Conservation (phyloP, 2,113 vertebrate species). For the Oceanodroma tethys region DNA sequence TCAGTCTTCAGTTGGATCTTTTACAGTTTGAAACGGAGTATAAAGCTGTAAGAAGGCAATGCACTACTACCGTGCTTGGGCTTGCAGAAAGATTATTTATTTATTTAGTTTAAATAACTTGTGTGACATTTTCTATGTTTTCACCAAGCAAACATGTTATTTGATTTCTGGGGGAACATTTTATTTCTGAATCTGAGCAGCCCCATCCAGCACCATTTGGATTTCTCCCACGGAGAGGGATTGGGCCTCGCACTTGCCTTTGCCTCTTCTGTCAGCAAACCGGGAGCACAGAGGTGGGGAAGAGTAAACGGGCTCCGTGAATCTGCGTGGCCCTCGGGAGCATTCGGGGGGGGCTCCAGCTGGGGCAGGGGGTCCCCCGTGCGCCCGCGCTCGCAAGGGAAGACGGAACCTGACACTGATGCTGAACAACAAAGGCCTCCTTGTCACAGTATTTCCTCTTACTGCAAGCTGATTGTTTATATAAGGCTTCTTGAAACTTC, state of each 20-base stretch:
- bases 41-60: background rate
- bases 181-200: background rate
- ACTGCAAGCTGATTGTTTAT: background rate
- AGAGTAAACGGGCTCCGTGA: accelerated
- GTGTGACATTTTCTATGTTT: background rate
- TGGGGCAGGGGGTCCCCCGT: no score
- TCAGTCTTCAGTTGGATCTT: background rate
- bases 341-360: background rate
- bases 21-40: background rate
- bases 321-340: accelerated
- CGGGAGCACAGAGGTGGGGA: background rate
- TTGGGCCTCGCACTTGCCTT: background rate
- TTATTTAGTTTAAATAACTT: background rate
- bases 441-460: background rate
- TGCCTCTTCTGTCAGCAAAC: background rate
- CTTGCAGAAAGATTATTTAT: background rate
- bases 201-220: accelerated
- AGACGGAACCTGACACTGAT: background rate
- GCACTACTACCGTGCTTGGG: background rate
- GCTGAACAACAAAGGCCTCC: background rate
- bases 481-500: background rate
- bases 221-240: background rate
- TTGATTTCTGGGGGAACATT: background rate
- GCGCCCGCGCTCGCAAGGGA: accelerated
- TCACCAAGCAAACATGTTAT: accelerated